These are phyloP conservation scores for Eulemur mongoz DNA, from an alignment of 2,797 vertebrate genomes.

Conservation along the genomic window DNA sequence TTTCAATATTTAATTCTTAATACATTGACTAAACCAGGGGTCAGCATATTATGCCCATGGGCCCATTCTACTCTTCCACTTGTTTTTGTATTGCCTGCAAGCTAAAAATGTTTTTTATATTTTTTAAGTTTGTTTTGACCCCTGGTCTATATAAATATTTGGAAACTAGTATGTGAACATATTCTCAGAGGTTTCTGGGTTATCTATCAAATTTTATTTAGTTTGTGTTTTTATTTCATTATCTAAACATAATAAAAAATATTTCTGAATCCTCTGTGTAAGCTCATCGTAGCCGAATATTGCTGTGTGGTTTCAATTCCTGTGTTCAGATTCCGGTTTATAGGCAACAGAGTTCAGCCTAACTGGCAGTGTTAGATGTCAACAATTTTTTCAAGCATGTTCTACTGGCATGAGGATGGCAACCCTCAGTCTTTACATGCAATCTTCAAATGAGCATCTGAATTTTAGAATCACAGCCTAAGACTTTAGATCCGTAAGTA, in stretches of 20 bases:
- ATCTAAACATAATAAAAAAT: neutral
- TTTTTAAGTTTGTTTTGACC: neutral
- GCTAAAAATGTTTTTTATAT: neutral
- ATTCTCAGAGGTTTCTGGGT: neutral
- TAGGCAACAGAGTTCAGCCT: neutral
- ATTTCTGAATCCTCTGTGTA: neutral
- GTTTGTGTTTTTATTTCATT: neutral
- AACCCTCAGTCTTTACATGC: neutral
- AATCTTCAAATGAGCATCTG: neutral
- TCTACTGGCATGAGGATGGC: accelerated
- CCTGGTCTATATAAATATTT: neutral
- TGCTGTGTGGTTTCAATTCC: neutral
- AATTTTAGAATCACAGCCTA: neutral
- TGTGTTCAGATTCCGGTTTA: neutral
- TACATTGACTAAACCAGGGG: neutral
- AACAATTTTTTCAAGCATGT: neutral
- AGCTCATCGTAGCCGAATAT: neutral
- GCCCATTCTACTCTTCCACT: neutral
- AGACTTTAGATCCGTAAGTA: neutral
- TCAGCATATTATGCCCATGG: neutral
- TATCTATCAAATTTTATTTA: neutral
- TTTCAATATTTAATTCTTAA: neutral
- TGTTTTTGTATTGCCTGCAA: neutral
- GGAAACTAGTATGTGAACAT: neutral
- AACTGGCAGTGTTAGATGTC: neutral